Base-by-base conservation (phyloP, 2,888 invertebrate species). In the Mythimna lalbum region DNA sequence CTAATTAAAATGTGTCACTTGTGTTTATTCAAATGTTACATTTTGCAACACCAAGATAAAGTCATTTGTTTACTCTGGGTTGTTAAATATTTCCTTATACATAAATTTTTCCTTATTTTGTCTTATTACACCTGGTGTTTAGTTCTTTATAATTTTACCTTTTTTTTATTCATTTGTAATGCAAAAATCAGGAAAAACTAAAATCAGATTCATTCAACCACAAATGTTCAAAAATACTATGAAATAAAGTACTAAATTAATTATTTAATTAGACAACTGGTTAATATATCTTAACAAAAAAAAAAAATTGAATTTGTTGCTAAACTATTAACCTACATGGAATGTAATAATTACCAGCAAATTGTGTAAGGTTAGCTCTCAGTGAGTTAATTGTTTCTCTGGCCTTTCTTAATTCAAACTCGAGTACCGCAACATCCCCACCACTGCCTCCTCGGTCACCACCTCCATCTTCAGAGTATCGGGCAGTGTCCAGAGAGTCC, bases 391-490 rank as follows among this genome's bases (percentile, higher is more conserved):
- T 98, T 14, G 98, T 98, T 92, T 98, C 98, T 85, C 97, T 97
- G 0, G 98, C 98, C 92, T 98, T 98, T 63, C 98, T 94, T 23
- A 98, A 92, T 90, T 98, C 98, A 96, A 98, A 98, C 92, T 98
- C 98, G 31, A 99, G 93, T 17, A 98, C 98, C 59, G 98, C 98
- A 2, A 98, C 97, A 93, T 98, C 98, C 4, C 97, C 96, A n/a
- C 97, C 97, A 87, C 97, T 96, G 49, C 97, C 98, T 0, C 98
- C 98, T 91, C 98, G 97, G 93, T 98, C 98, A 1, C 98, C 95
- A 60, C 97, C 98, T 0, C 98, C 98, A 95, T 98, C 98, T 94
- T 98, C 98, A 2, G 98, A 98, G 90, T 97, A 98, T 73, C 98
- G 96, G 6, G 98, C 97, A 89, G 98, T 97, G 91, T 98, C 98